These are phyloP conservation scores for Ophonus ardosiacus DNA, from an alignment of 2,888 invertebrate species.

Conservation along the genomic window DNA sequence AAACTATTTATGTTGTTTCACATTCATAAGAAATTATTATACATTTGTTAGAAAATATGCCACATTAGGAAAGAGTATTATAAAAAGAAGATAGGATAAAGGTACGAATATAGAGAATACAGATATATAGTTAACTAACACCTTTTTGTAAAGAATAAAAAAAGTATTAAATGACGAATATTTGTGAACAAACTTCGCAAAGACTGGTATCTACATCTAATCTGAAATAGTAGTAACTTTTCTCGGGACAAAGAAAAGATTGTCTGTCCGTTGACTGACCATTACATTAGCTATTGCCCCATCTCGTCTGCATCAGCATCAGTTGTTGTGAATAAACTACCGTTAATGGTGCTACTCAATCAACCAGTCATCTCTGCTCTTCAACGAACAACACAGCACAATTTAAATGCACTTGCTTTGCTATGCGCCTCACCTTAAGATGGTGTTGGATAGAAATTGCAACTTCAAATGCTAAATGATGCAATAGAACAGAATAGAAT, in stretches of 20 bases:
- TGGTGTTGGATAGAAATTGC: conserved; percentile 4
- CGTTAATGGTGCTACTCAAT: conserved; percentile 6
- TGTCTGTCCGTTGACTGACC: not conserved
- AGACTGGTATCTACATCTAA: no score
- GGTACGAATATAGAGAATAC: no score
- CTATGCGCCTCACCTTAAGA: not conserved
- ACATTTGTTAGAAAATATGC: no score
- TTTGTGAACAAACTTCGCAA: no score
- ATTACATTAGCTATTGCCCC: not conserved
- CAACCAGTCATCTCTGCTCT: not conserved
- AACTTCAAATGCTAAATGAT: not conserved
- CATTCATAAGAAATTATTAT: no score
- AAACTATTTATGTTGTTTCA: no score
- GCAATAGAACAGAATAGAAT: not conserved
- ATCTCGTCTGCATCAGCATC: not conserved
- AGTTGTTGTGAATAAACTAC: not conserved
- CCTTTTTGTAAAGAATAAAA: no score
- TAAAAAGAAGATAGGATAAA: no score
- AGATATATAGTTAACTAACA: no score
- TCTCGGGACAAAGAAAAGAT: not conserved
- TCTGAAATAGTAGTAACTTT: no score
- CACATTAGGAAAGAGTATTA: no score
- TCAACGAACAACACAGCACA: not conserved
- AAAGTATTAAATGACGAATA: no score
- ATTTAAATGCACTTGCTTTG: not conserved